A percentile compares a stretch with the other conserved stretches of the same genome.
Evolutionary conservation across 2,888 invertebrate genomes (phyloP).

Genomic region (Cheilosia soror): DNA sequence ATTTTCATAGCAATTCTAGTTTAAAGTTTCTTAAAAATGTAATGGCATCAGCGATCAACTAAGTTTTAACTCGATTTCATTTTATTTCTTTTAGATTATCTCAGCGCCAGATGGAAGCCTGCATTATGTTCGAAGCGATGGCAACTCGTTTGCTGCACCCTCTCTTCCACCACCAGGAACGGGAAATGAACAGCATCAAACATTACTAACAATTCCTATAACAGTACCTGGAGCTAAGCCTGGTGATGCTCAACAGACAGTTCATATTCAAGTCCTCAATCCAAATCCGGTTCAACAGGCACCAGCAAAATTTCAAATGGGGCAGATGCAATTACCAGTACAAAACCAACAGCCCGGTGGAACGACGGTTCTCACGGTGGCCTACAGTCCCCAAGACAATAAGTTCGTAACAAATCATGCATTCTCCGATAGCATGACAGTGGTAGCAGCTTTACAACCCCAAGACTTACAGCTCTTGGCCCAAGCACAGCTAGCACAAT

Average conservation of each 20-base stretch:
- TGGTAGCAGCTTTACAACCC: conserved; percentile 88
- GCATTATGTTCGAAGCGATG: conserved; percentile 70
- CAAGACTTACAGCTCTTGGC: conserved; percentile 88
- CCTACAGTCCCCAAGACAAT: conserved; percentile 88
- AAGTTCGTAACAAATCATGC: conserved; percentile 85
- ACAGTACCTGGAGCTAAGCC: conserved; percentile 90
- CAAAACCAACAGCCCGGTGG: conserved; percentile 89
- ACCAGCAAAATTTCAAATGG: conserved; percentile 89
- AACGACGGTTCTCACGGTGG: conserved; percentile 90
- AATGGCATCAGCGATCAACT: background rate
- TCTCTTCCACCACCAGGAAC: conserved; percentile 66
- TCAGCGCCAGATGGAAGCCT: conserved; percentile 70
- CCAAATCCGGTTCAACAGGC: conserved; percentile 85
- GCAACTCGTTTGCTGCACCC: conserved; percentile 65
- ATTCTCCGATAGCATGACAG: conserved; percentile 86
- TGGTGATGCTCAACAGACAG: conserved; percentile 90
- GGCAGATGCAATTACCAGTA: conserved; percentile 89
- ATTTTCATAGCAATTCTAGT: too few relatives aligned
- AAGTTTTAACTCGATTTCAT: background rate
- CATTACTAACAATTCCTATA: conserved; percentile 92
- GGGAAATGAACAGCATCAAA: conserved; percentile 82
- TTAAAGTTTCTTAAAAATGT: too few relatives aligned
- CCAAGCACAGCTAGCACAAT: conserved; percentile 77
- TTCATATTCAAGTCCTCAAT: conserved; percentile 90
- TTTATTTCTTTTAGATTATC: conserved; percentile 44